A percentile compares a stretch with the other conserved stretches of the same genome.
Evolutionary conservation across 2,888 invertebrate species (phyloP).

Genomic region (Cantharis flavilabris): DNA sequence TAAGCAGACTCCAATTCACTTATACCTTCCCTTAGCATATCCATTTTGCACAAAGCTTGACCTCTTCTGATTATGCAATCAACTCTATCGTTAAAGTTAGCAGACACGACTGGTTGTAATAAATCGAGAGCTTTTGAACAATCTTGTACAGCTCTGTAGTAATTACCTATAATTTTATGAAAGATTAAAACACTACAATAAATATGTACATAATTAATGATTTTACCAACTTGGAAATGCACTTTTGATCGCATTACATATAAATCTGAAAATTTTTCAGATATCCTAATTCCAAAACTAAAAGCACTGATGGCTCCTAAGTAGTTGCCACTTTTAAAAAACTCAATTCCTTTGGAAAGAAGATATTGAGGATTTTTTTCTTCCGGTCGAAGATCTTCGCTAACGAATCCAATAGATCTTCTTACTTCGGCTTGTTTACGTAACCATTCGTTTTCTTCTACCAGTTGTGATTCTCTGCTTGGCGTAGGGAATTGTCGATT

Average conservation of each 20-base stretch:
- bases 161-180: slow-evolving; percentile 64
- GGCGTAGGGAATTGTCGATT: slow-evolving; percentile 81
- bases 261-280: slow-evolving; percentile 72
- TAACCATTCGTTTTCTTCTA: slow-evolving; percentile 80
- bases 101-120: slow-evolving; percentile 71
- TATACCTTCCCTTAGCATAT: slow-evolving; percentile 70
- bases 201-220: neutral
- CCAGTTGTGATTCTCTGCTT: slow-evolving; percentile 71
- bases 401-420: slow-evolving; percentile 70
- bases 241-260: slow-evolving; percentile 79
- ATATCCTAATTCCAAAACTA: slow-evolving; percentile 75
- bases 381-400: slow-evolving; percentile 75
- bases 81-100: slow-evolving; percentile 72
- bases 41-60: slow-evolving; percentile 72
- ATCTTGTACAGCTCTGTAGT: slow-evolving; percentile 62
- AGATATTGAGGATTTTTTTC: slow-evolving; percentile 84
- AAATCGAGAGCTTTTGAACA: slow-evolving; percentile 73
- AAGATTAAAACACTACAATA: neutral
- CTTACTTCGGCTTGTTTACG: slow-evolving; percentile 76
- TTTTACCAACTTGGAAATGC: slow-evolving; percentile 64
- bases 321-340: slow-evolving; percentile 75
- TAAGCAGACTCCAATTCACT: slow-evolving; percentile 76
- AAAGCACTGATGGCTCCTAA: slow-evolving; percentile 83
- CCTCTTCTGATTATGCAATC: slow-evolving; percentile 77
- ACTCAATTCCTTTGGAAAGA: slow-evolving; percentile 79